A percentile compares a stretch with the other conserved stretches of the same genome.
Conservation (phyloP, 2,888 invertebrate genomes). For the Drosophila picticornis region DNA sequence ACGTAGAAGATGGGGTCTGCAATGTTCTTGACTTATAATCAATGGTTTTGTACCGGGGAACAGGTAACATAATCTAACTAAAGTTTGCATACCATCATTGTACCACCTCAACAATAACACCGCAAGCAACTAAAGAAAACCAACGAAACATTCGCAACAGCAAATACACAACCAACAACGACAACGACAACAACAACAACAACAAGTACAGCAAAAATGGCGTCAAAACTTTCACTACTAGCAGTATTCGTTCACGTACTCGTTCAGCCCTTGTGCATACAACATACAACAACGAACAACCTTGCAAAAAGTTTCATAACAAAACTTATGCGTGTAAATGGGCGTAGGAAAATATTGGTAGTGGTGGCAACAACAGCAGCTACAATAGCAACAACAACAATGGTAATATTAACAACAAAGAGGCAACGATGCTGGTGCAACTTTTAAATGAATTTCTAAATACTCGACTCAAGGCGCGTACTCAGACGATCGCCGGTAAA, state of each 20-base stretch:
- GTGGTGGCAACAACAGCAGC: slow-evolving; percentile 21
- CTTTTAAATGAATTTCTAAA: slow-evolving; percentile 78
- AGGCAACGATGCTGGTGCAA: slow-evolving; percentile 44
- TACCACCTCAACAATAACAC: slow-evolving; percentile 58
- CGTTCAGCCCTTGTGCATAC: slow-evolving; percentile 38
- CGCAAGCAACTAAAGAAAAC: slow-evolving; percentile 52
- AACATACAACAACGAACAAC: slow-evolving; percentile 34
- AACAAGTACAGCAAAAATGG: slow-evolving; percentile 41
- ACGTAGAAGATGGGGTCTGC: slow-evolving; percentile 2
- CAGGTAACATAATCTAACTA: slow-evolving; percentile 61
- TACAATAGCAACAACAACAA: slow-evolving; percentile 17
- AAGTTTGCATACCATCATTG: slow-evolving; percentile 58
- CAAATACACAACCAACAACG: slow-evolving; percentile 17
- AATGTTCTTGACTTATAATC: slow-evolving; percentile 35
- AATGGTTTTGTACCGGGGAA: slow-evolving; percentile 40
- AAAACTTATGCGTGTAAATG: slow-evolving; percentile 78
- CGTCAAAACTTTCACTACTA: slow-evolving; percentile 59
- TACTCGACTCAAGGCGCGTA: slow-evolving; percentile 66
- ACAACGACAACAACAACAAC: slow-evolving; percentile 11
- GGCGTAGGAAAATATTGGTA: slow-evolving; percentile 63
- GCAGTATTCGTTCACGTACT: slow-evolving; percentile 11
- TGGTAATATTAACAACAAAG: slow-evolving; percentile 18
- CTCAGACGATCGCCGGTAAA: slow-evolving; percentile 73
- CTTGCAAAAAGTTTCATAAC: slow-evolving; percentile 73
- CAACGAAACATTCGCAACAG: slow-evolving; percentile 34